A percentile compares a stretch with the other conserved stretches of the same genome.
Evolutionary conservation across 2,888 invertebrate species (phyloP).

Genomic region (Merodon equestris): DNA sequence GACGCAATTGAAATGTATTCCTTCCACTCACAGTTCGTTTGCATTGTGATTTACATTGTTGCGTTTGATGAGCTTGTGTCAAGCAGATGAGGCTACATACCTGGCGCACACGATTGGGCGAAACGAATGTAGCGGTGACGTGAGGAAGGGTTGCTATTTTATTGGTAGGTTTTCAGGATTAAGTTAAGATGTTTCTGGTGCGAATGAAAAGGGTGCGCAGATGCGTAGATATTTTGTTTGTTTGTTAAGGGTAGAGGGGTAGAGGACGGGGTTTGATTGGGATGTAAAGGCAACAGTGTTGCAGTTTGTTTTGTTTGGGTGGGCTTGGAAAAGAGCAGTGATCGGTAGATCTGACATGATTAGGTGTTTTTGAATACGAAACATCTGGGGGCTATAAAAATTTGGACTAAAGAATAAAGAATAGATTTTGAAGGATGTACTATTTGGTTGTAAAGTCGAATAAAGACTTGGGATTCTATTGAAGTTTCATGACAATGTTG

Average conservation of each 20-base stretch:
- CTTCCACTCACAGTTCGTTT: conserved; percentile 20
- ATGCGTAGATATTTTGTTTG: conserved; percentile 39
- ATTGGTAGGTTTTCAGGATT: conserved; percentile 57
- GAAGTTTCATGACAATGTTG: too few species aligned
- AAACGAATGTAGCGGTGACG: conserved; percentile 35
- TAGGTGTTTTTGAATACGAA: too few species aligned
- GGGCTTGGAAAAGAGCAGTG: too few species aligned
- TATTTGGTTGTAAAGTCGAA: too few species aligned
- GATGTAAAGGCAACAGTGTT: conserved; percentile 32
- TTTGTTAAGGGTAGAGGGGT: conserved; percentile 13
- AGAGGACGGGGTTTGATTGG: conserved; percentile 1
- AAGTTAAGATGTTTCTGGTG: conserved; percentile 61
- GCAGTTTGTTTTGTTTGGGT: not conserved
- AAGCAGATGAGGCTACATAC: conserved; percentile 30
- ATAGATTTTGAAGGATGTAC: too few species aligned
- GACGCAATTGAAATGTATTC: conserved; percentile 62
- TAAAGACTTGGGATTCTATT: too few species aligned
- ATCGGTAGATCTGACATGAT: too few species aligned
- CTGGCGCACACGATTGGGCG: conserved; percentile 47
- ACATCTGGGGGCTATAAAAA: too few species aligned
- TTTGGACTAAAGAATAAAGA: too few species aligned
- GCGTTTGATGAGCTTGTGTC: conserved; percentile 44
- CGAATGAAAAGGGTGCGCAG: conserved; percentile 38
- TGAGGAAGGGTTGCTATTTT: conserved; percentile 63
- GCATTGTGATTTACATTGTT: conserved; percentile 56